Percentiles rank a stretch among this genome's conserved stretches.
Conservation (phyloP, 2,113 vertebrate genomes). For the Amphilophus citrinellus region DNA sequence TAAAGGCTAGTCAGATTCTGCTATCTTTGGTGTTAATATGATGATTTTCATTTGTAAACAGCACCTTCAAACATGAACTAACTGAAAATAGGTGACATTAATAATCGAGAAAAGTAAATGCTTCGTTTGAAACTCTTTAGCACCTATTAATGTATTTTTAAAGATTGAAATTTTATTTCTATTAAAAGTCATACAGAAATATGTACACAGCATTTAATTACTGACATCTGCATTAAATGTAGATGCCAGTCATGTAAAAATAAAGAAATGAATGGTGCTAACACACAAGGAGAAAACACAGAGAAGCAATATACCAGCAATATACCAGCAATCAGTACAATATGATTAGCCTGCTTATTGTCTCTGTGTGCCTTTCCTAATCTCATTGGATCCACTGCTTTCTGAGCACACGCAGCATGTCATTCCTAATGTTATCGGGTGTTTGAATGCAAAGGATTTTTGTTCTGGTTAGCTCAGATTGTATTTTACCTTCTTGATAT, state of each 20-base stretch:
- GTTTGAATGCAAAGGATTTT: slow-evolving; percentile 34
- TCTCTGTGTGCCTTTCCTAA: slow-evolving; percentile 60
- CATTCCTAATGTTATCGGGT: slow-evolving; percentile 56
- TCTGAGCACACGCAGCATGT: slow-evolving; percentile 52
- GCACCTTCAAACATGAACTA: not conserved
- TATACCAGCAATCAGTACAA: slow-evolving; percentile 61
- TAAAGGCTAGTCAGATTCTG: too few species aligned
- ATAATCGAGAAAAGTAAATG: not conserved
- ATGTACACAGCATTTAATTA: not conserved
- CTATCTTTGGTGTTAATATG: not conserved
- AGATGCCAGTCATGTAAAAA: slow-evolving; percentile 40
- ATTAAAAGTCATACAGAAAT: slow-evolving; percentile 8
- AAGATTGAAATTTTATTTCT: not conserved
- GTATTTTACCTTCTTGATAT: slow-evolving; percentile 52
- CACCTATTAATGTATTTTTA: not conserved
- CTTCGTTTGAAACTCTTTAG: not conserved
- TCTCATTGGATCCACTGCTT: slow-evolving; percentile 67
- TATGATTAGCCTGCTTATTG: slow-evolving; percentile 71
- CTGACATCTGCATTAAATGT: slow-evolving; percentile 17
- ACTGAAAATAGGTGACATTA: not conserved
- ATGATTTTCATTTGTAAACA: not conserved
- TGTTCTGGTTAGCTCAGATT: slow-evolving; percentile 27
- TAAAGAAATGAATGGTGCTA: slow-evolving; percentile 30
- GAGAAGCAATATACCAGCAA: slow-evolving; percentile 53
- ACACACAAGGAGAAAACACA: slow-evolving; percentile 38